Percentiles rank a stretch among this genome's conserved stretches.
Conservation (phyloP, 2,113 vertebrate species). For the Gobius niger region DNA sequence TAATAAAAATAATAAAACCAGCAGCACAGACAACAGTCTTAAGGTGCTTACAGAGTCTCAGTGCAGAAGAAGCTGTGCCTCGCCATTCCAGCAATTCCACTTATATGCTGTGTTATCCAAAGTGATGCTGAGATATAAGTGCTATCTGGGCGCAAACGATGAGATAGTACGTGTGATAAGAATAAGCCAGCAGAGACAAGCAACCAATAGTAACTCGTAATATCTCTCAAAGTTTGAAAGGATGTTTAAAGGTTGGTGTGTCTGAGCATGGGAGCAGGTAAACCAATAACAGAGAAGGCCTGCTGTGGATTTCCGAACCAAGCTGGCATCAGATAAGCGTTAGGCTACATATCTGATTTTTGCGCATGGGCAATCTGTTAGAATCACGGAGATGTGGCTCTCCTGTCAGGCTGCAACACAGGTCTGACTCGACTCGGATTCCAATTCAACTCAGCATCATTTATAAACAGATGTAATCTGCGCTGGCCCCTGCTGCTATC, state of each 20-base stretch:
- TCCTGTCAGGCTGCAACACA: slow-evolving; percentile 46
- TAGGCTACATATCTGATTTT: slow-evolving; percentile 63
- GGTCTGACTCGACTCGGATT: slow-evolving; percentile 38
- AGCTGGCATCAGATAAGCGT: slow-evolving; percentile 63
- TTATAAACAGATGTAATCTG: slow-evolving; percentile 59
- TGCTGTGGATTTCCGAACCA: slow-evolving; percentile 42
- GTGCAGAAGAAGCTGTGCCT: slow-evolving; percentile 31
- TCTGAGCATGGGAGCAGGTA: slow-evolving; percentile 12
- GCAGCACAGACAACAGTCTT: too few species aligned
- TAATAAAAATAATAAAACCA: too few species aligned
- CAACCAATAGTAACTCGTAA: slow-evolving; percentile 49
- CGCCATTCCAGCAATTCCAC: slow-evolving; percentile 37
- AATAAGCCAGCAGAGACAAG: slow-evolving; percentile 45
- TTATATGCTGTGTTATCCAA: slow-evolving; percentile 45
- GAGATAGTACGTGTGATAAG: slow-evolving; percentile 56
- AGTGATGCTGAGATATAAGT: slow-evolving; percentile 57
- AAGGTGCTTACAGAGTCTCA: not conserved
- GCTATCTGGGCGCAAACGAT: slow-evolving; percentile 55
- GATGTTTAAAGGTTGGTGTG: slow-evolving; percentile 48
- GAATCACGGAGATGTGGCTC: slow-evolving; percentile 51
- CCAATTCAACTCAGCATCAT: slow-evolving; percentile 43
- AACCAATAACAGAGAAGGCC: slow-evolving; percentile 47
- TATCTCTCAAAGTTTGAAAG: slow-evolving; percentile 64
- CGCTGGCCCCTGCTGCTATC: slow-evolving; percentile 35
- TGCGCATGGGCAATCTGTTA: slow-evolving; percentile 65